Base-by-base conservation (phyloP, 2,113 vertebrate species). In the Blennius ocellaris region DNA sequence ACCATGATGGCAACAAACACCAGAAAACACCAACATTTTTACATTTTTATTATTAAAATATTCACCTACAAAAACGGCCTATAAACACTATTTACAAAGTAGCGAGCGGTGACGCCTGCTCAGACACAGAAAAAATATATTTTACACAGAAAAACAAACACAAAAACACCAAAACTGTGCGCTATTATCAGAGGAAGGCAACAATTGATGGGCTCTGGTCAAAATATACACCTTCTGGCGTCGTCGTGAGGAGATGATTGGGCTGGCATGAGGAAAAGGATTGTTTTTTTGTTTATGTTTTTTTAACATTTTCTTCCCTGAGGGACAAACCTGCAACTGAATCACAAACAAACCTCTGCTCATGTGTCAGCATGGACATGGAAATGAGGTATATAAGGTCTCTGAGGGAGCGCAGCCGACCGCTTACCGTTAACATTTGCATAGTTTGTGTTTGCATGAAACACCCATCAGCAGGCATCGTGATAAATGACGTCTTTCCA, bases 1-100 rank as follows among this genome's bases (percentile, higher is more conserved):
- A 14, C 21, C 12, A 43, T 15, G 16, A 65, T 52, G 14, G 40
- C 6, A 44, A 44, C 40, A 53, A 48, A 66, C 41, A 75, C 48
- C 10, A 41, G 48, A 53, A 30, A 63, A 55, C 49, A 1, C 56
- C 50, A 57, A 73, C 48, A 77, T 92, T 94, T 93, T 82, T 64
- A 88, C 67, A 65, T 83, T 94, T 94, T 95, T 94, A 93, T 94
- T 94, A 95, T 93, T 94, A 94, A 95, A 95, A 95, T 94, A 94
- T 91, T 92, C 90, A 95, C 91, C 91, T 93, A 93, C 91, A 94
- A 95, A 94, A 94, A 93, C 85, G 83, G 82, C 89, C 90, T 95
- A 94, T 94, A 89, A 91, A 95, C 94, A 94, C 88, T 94, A 94
- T 94, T 85, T 94, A 95, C 93, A 94, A 56, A 70, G 71, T 74